A percentile compares a stretch with the other conserved stretches of the same genome.
Evolutionary conservation across 2,113 vertebrate species (phyloP).

Genomic region (Scolopax mira): DNA sequence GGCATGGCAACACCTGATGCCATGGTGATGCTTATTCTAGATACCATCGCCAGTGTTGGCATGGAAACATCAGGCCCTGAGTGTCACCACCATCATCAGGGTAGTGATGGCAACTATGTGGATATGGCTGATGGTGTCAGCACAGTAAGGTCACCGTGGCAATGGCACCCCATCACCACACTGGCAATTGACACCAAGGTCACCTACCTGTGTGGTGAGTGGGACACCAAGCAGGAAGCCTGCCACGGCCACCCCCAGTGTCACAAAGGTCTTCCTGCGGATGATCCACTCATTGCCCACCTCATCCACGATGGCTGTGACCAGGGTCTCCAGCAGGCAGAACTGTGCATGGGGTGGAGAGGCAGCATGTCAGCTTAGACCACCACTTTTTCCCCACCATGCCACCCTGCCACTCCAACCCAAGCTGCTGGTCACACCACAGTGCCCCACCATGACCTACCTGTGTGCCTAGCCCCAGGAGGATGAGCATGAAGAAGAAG

Average conservation of each 20-base stretch:
- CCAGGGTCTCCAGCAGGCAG: slow-evolving; percentile 94
- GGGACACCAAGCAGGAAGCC: slow-evolving; percentile 94
- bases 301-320: slow-evolving; percentile 95
- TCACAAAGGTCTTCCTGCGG: slow-evolving; percentile 88
- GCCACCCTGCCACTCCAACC: too few species aligned
- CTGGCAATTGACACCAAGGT: neutral
- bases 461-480: slow-evolving; percentile 96
- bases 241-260: slow-evolving; percentile 83
- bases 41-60: neutral
- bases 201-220: slow-evolving; percentile 87
- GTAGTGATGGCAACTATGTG: neutral
- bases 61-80: neutral
- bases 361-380: neutral
- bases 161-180: neutral
- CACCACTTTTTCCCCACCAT: neutral
- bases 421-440: neutral
- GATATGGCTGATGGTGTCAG: neutral
- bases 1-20: neutral
- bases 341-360: slow-evolving; percentile 72
- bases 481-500: slow-evolving; percentile 99
- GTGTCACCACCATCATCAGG: neutral
- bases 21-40: neutral
- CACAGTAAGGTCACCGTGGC: rapidly evolving
- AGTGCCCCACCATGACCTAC: slow-evolving; percentile 59
- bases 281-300: slow-evolving; percentile 97